Evolutionary conservation across 2,888 invertebrate species (phyloP).

Genomic region (Pseudococcus longispinus): DNA sequence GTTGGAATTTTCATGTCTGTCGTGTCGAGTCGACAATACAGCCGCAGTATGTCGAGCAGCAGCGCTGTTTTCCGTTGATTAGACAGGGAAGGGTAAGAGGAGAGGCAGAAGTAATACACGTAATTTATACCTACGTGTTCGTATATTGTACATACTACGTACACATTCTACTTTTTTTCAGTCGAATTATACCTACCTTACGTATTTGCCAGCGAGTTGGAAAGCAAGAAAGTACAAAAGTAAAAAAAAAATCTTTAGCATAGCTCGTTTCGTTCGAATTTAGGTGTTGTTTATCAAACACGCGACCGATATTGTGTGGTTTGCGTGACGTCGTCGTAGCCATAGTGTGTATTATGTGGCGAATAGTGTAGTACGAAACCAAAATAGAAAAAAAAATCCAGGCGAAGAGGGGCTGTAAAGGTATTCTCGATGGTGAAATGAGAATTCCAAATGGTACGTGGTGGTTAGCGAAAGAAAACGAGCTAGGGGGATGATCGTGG

Average conservation of each 20-base stretch:
- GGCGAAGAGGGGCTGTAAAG: neutral
- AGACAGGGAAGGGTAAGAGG: neutral
- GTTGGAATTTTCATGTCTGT: neutral
- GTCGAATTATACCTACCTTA: neutral
- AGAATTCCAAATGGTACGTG: neutral
- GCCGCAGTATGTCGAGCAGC: neutral
- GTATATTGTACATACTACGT: neutral
- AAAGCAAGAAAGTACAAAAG: neutral
- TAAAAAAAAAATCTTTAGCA: neutral
- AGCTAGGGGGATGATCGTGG: neutral
- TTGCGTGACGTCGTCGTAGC: conserved; percentile 2
- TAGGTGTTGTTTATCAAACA: conserved; percentile 9
- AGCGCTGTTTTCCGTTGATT: neutral
- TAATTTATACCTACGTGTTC: neutral
- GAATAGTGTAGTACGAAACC: neutral
- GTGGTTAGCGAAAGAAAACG: neutral
- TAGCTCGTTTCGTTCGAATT: neutral
- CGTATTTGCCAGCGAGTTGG: neutral
- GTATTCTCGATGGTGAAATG: neutral
- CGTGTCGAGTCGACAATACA: neutral
- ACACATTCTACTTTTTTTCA: neutral
- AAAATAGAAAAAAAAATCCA: neutral
- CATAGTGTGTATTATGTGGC: neutral
- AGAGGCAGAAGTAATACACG: neutral
- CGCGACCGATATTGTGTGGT: conserved; percentile 11